phyloP scores from a whole-genome alignment of 2,797 vertebrate species.

The Aeoliscus strigatus region DNA sequence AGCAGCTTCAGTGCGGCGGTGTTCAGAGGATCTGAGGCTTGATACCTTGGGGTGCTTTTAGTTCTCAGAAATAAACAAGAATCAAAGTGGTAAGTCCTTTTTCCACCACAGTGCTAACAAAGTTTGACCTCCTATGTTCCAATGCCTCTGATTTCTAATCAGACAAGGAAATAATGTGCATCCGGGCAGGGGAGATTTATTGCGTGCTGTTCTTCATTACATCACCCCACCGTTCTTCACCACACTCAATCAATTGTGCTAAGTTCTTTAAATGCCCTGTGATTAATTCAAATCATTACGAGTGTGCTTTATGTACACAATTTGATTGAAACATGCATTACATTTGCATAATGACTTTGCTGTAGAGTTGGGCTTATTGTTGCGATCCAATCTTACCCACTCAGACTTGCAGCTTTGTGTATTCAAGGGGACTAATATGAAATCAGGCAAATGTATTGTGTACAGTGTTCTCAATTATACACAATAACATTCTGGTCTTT shows the following conservation, averaged over 20 bases:
- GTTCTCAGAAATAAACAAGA: too few species aligned
- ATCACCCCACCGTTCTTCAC: slow-evolving; percentile 43
- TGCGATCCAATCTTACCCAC: slow-evolving; percentile 68
- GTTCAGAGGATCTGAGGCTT: not conserved
- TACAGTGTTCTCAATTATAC: slow-evolving; percentile 67
- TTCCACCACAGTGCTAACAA: not conserved
- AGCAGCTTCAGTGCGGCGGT: slow-evolving; percentile 30
- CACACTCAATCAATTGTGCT: slow-evolving; percentile 58
- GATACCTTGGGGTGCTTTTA: too few species aligned
- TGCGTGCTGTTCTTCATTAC: slow-evolving; percentile 45
- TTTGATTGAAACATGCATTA: slow-evolving; percentile 67
- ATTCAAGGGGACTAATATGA: slow-evolving; percentile 62
- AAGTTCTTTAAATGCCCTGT: slow-evolving; percentile 63
- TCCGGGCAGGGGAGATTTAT: slow-evolving; percentile 34
- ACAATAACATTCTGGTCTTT: slow-evolving; percentile 64
- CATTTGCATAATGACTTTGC: slow-evolving; percentile 67
- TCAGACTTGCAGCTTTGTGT: slow-evolving; percentile 63
- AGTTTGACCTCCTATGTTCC: slow-evolving; percentile 20
- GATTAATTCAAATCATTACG: slow-evolving; percentile 66
- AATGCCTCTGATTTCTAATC: too few species aligned
- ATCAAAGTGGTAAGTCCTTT: too few species aligned
- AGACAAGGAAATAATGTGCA: too few species aligned
- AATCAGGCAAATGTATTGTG: slow-evolving; percentile 67
- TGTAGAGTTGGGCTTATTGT: slow-evolving; percentile 63
- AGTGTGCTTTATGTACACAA: slow-evolving; percentile 61